Percentiles rank a stretch among this genome's conserved stretches.
Evolutionary conservation across 2,888 invertebrate species (phyloP).

Genomic region (Cartodere bifasciata): DNA sequence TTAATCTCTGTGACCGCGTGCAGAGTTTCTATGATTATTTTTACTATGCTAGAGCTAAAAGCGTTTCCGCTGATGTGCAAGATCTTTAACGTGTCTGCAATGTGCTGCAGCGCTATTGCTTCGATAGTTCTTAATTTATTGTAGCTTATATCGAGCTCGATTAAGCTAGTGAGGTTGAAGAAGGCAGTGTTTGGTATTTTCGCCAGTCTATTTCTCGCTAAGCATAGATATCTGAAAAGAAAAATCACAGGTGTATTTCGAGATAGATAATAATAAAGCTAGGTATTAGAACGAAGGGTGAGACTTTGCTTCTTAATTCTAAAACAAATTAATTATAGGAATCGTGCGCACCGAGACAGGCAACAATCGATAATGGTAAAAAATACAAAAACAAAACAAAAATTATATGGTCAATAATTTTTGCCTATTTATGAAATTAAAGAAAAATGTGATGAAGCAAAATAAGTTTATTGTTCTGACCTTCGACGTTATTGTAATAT

Average conservation of each 20-base stretch:
- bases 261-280: too few relatives aligned
- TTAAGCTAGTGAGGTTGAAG: slow-evolving; percentile 54
- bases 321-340: too few relatives aligned
- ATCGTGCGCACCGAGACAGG: too few relatives aligned
- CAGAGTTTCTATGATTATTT: slow-evolving; percentile 43
- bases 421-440: too few relatives aligned
- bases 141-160: slow-evolving; percentile 60
- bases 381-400: too few relatives aligned
- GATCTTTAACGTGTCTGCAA: slow-evolving; percentile 47
- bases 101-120: slow-evolving; percentile 44
- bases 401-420: too few relatives aligned
- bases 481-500: too few relatives aligned
- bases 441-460: too few relatives aligned
- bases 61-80: slow-evolving; percentile 66
- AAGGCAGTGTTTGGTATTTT: slow-evolving; percentile 64
- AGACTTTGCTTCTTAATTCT: too few relatives aligned
- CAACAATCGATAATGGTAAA: too few relatives aligned
- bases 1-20: slow-evolving; percentile 45
- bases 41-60: slow-evolving; percentile 42
- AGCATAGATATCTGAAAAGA: slow-evolving; percentile 41
- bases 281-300: too few relatives aligned
- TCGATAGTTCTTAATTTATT: slow-evolving; percentile 62
- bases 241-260: slow-evolving; percentile 38
- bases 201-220: slow-evolving; percentile 62
- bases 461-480: too few relatives aligned